These are phyloP conservation scores for Nicator chloris DNA, from an alignment of 2,113 vertebrate species.

Conservation along the genomic window DNA sequence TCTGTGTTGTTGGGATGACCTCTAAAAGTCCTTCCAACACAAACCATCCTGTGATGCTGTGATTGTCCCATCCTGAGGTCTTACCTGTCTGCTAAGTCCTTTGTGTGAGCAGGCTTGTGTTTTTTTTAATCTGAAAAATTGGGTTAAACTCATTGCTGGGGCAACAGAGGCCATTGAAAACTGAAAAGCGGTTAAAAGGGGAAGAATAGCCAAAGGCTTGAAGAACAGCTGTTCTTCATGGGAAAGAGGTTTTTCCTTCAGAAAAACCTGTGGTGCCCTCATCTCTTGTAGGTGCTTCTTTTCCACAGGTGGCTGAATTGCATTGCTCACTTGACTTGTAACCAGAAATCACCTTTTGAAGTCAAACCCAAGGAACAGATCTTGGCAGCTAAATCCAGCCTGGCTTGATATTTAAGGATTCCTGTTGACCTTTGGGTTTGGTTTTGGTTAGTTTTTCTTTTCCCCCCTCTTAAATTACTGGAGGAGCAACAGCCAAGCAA, in stretches of 20 bases:
- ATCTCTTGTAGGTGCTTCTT: not conserved
- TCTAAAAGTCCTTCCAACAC: not conserved
- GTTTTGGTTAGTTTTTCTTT: not conserved
- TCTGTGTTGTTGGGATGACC: not conserved
- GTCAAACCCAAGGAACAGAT: not conserved
- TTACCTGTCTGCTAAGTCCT: not conserved
- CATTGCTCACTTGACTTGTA: not conserved
- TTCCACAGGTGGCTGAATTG: not conserved
- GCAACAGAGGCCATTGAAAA: not conserved
- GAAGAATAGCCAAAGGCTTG: not conserved
- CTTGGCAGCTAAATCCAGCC: not conserved
- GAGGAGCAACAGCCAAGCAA: not conserved
- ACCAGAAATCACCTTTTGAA: not conserved
- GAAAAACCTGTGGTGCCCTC: not conserved
- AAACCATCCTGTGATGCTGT: not conserved
- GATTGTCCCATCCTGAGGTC: not conserved
- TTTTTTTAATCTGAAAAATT: not conserved
- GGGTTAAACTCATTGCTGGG: not conserved
- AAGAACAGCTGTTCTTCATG: not conserved
- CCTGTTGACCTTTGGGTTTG: not conserved
- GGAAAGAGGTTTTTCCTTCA: not conserved
- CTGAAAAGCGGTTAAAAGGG: not conserved
- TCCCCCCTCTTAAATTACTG: accelerated
- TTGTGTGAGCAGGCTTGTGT: not conserved
- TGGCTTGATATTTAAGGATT: not conserved